Conservation (phyloP, 2,888 invertebrate species). For the Dascillus cervinus region DNA sequence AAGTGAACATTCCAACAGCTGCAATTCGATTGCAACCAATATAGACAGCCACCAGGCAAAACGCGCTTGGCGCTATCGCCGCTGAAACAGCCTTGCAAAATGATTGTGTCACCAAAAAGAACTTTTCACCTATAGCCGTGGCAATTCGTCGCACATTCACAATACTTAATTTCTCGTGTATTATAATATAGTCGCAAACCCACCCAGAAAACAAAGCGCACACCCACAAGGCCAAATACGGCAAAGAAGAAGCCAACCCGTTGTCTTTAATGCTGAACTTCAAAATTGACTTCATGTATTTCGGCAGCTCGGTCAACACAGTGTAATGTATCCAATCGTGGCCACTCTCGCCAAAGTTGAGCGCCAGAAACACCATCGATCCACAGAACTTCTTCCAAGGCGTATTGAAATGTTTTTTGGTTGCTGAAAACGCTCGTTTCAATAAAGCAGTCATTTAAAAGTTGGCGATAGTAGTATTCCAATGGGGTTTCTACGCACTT, state of each 20-base stretch:
- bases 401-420: no score
- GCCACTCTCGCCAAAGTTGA: constrained; percentile 66
- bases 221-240: constrained; percentile 61
- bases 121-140: constrained; percentile 53
- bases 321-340: constrained; percentile 67
- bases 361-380: constrained; percentile 63
- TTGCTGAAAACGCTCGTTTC: no score
- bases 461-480: no score
- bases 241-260: constrained; percentile 55
- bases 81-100: constrained; percentile 39
- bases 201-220: constrained; percentile 56
- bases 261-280: constrained; percentile 58
- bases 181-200: constrained; percentile 61
- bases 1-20: constrained; percentile 49
- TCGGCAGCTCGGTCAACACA: constrained; percentile 63
- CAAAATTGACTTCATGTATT: constrained; percentile 61
- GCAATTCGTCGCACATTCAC: constrained; percentile 56
- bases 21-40: constrained; percentile 49
- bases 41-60: constrained; percentile 55
- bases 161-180: constrained; percentile 48
- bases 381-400: constrained; percentile 60
- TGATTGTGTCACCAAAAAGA: no score
- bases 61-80: constrained; percentile 53
- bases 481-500: no score
- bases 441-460: no score